Conservation (phyloP, 2,797 vertebrate genomes). For the Allobates femoralis region DNA sequence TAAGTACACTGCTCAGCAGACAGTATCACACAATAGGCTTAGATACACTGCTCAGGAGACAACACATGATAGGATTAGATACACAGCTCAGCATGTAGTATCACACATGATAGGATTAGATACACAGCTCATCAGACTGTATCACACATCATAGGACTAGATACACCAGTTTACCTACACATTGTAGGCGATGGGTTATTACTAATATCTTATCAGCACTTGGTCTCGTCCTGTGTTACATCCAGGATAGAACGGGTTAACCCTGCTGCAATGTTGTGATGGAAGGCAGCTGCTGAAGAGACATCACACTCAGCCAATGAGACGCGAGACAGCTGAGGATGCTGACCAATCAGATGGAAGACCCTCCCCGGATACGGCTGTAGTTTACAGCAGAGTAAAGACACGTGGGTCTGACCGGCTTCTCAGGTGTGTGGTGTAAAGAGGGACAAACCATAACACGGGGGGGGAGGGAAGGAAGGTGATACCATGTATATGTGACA, state of each 20-base stretch:
- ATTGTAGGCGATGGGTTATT: not conserved
- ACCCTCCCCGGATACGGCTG: constrained; percentile 39
- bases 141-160: not conserved
- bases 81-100: not conserved
- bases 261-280: not conserved
- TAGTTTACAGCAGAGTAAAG: not conserved
- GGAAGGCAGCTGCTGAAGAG: not conserved
- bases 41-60: too few relatives aligned
- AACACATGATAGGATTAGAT: not conserved
- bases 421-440: constrained; percentile 2
- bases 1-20: not conserved
- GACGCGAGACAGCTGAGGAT: constrained; percentile 20
- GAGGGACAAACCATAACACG: not conserved
- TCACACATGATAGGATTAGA: not conserved
- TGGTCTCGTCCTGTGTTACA: too few relatives aligned
- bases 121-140: not conserved
- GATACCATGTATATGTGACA: too few relatives aligned
- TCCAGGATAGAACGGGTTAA: not conserved
- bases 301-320: constrained; percentile 53
- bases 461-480: not conserved
- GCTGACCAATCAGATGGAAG: constrained; percentile 71
- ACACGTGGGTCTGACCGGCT: not conserved
- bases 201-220: not conserved
- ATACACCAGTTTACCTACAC: not conserved
- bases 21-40: not conserved